Evolutionary conservation across 1,140 invertebrate species (phyloP).

Genomic region (Papilio helenus): DNA sequence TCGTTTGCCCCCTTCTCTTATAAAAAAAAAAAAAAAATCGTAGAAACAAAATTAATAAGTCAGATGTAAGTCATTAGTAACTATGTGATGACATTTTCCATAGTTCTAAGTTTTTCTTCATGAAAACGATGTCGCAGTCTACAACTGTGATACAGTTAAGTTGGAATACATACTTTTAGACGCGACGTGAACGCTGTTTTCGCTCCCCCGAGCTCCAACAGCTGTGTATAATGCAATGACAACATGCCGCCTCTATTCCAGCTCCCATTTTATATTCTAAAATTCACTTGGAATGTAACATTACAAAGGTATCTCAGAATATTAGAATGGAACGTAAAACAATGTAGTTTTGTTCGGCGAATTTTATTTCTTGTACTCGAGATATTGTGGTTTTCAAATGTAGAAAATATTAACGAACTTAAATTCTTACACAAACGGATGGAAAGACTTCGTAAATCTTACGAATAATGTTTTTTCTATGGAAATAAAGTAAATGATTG

Average conservation of each 20-base stretch:
- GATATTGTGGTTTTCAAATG: not conserved
- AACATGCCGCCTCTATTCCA: slow-evolving; percentile 18
- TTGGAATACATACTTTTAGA: not conserved
- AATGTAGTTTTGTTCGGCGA: not conserved
- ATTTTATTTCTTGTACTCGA: not conserved
- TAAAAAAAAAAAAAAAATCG: too few species aligned
- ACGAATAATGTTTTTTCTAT: too few species aligned
- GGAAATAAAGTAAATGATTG: too few species aligned
- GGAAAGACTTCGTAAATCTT: too few species aligned
- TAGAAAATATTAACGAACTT: not conserved
- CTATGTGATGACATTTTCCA: too few species aligned
- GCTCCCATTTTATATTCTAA: slow-evolving; percentile 14
- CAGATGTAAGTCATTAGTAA: too few species aligned
- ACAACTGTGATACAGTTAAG: not conserved
- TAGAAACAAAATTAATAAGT: too few species aligned
- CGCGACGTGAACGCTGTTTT: not conserved
- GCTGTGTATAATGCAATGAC: slow-evolving; percentile 25
- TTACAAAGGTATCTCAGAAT: not conserved
- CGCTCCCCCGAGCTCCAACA: not conserved
- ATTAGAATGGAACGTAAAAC: not conserved
- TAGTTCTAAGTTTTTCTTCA: not conserved
- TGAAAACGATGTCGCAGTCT: not conserved
- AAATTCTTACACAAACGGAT: not conserved
- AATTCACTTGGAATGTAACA: slow-evolving; percentile 18
- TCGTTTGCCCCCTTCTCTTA: too few species aligned